phyloP scores from a whole-genome alignment of 2,888 invertebrate genomes.

The Hydrotaea diabolus region DNA sequence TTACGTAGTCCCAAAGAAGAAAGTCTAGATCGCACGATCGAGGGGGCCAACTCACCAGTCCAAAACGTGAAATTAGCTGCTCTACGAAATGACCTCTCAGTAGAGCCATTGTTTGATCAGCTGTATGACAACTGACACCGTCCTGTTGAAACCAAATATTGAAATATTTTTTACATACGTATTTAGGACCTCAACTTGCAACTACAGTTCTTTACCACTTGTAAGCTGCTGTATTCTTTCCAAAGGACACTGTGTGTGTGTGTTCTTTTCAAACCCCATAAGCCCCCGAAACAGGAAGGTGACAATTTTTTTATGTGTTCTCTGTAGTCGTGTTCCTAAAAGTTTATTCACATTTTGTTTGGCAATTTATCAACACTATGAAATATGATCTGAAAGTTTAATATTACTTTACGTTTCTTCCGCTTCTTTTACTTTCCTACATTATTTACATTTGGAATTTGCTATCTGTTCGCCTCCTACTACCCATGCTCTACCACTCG shows the following conservation, averaged over 20 bases:
- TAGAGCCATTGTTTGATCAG: no score
- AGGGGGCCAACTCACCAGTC: no score
- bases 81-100: no score
- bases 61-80: no score
- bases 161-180: no score
- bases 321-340: conserved; percentile 19
- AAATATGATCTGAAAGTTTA: conserved; percentile 64
- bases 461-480: background rate
- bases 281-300: conserved; percentile 51
- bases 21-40: no score
- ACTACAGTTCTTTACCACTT: background rate
- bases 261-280: background rate
- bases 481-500: background rate
- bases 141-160: no score
- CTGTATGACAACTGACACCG: no score
- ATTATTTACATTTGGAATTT: conserved; percentile 36
- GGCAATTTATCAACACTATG: conserved; percentile 61
- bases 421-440: background rate
- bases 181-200: no score
- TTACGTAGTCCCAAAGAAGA: no score
- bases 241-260: background rate
- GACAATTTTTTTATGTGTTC: conserved; percentile 57
- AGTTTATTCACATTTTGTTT: conserved; percentile 66
- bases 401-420: conserved; percentile 39
- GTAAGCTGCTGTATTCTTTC: no score